Base-by-base conservation (phyloP, 2,113 vertebrate species). In the Cariama cristata region DNA sequence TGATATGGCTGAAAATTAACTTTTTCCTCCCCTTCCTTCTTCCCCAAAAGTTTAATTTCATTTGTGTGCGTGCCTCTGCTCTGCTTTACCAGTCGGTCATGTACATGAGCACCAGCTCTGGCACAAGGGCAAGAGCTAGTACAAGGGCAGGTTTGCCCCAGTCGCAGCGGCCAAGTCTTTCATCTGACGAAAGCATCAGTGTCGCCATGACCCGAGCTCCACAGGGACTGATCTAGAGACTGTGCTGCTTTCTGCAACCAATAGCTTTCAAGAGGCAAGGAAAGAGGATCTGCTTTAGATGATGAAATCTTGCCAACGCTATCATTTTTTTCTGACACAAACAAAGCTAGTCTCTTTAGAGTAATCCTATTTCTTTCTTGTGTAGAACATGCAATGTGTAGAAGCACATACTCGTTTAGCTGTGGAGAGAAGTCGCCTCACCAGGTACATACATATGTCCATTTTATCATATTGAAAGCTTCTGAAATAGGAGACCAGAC, bases 21-120 rank as follows among this genome's bases (percentile, higher is more conserved):
- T 27, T 86, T 35, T 72, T 44, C 19, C 38, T 58, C 17, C 38
- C 21, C 21, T 94, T 66, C 21, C 35, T 82, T 79, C 71, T 49
- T 19, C 40, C 18, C 21, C 38, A 40, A 14, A 67, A 35, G 7
- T 59, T 71, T 18, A 23, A 30, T 33, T 71, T 53, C 27, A 35
- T 58, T 59, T 60, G 3, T 6, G 19, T 2, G 2, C 0, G 0
- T 79, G 35, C 8, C 27, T 44, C 53, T 26, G 9, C 11, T 68
- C 49, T 50, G 58, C 17, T 63, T 59, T 84, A 30, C 19, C 71
- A 35, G 19, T 12, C 35, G 76, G 38, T 12, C 44, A 18, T 0
- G 1, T 35, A 40, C 12, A 11, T 5, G 63, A 87, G 38, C 63
- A 28, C 6, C 32, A 73, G 58, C 6, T 47, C n/a, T 80, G 32